phyloP scores from a whole-genome alignment of 2,888 invertebrate genomes.

The Brachycybe producta region DNA sequence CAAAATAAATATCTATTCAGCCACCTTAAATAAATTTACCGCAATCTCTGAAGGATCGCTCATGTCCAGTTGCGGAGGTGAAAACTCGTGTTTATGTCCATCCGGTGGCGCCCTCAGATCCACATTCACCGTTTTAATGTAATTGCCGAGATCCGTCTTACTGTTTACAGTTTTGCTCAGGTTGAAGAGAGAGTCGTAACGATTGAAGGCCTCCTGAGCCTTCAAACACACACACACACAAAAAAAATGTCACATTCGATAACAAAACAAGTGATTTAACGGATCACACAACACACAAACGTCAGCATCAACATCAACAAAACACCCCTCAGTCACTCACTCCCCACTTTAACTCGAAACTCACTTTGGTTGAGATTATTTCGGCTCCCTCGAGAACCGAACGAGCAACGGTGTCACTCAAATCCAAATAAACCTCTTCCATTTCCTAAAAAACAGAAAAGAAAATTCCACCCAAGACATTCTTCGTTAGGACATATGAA shows the following conservation, averaged over 20 bases:
- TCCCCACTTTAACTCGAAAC: slow-evolving; percentile 24
- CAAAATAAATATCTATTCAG: too few species aligned
- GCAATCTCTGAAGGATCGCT: slow-evolving; percentile 13
- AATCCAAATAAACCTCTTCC: slow-evolving; percentile 81
- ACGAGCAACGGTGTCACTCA: slow-evolving; percentile 74
- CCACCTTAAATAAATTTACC: too few species aligned
- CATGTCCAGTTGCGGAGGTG: slow-evolving; percentile 47
- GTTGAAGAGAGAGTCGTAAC: slow-evolving; percentile 65
- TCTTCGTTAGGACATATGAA: background rate
- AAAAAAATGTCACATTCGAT: slow-evolving; percentile 13
- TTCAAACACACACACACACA: too few species aligned
- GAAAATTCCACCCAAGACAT: too few species aligned
- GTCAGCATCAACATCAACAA: too few species aligned
- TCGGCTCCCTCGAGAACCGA: slow-evolving; percentile 76
- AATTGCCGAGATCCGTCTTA: slow-evolving; percentile 57
- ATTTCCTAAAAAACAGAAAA: slow-evolving; percentile 56
- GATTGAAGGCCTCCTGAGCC: slow-evolving; percentile 66
- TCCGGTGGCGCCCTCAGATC: slow-evolving; percentile 37
- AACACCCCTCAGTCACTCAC: too few species aligned
- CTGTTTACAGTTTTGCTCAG: slow-evolving; percentile 64
- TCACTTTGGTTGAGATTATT: slow-evolving; percentile 68
- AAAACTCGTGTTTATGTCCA: slow-evolving; percentile 42
- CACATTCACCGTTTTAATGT: slow-evolving; percentile 51
- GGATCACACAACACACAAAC: too few species aligned
- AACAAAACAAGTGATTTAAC: too few species aligned